Percentiles rank a stretch among this genome's conserved stretches.
phyloP scores from a whole-genome alignment of 2,888 invertebrate genomes.

The Anarsia innoxiella region DNA sequence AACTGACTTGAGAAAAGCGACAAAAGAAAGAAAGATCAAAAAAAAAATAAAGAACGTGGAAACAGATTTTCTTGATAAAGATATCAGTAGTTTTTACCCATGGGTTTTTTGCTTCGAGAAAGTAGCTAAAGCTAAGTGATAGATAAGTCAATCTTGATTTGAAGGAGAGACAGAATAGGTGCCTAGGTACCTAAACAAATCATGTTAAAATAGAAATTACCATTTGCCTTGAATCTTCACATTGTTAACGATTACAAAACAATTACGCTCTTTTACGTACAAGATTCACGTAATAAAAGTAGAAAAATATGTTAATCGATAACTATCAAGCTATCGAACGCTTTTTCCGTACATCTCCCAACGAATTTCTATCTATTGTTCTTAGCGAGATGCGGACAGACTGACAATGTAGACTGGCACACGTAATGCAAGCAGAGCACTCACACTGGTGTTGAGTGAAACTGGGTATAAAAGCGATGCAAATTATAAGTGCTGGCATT shows the following conservation, averaged over 20 bases:
- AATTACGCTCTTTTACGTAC: constrained; percentile 22
- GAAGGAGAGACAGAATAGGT: too few species aligned
- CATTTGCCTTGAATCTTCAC: constrained; percentile 15
- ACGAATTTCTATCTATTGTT: constrained; percentile 70
- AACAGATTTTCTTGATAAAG: too few species aligned
- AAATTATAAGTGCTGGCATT: constrained; percentile 65
- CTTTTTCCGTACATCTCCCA: constrained; percentile 49
- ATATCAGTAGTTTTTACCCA: too few species aligned
- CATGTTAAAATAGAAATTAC: constrained; percentile 9
- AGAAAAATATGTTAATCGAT: constrained; percentile 33
- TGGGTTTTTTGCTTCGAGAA: too few species aligned
- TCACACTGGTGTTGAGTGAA: constrained; percentile 58
- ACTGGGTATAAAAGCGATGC: constrained; percentile 72
- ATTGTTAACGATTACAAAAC: constrained; percentile 24
- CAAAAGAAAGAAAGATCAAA: too few species aligned
- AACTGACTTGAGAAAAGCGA: too few species aligned
- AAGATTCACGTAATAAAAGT: constrained; percentile 31
- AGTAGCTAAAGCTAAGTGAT: too few species aligned
- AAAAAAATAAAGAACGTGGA: too few species aligned
- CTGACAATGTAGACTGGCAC: constrained; percentile 50
- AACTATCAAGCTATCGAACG: constrained; percentile 24
- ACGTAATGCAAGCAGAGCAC: constrained; percentile 61
- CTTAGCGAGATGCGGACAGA: constrained; percentile 49
- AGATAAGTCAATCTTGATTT: too few species aligned
- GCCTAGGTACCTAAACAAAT: too few species aligned